Evolutionary conservation across 64 coral and sea anemone species (phyloP).

Genomic region (Stichodactyla mertensii): DNA sequence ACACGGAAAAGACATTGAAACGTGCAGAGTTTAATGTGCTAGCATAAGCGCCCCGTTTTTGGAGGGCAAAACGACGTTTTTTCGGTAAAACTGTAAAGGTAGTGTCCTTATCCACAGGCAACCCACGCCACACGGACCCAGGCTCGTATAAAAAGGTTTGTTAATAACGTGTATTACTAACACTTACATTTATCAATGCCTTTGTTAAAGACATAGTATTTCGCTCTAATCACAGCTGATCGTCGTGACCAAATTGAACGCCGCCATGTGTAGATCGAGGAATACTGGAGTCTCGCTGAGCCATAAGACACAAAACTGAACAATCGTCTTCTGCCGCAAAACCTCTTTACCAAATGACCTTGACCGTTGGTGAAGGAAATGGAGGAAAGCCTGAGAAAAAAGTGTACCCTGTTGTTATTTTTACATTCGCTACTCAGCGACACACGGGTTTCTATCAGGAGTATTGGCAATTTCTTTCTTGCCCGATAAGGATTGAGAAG

Average conservation of each 20-base stretch:
- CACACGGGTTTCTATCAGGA: too few relatives aligned
- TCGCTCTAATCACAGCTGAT: not conserved
- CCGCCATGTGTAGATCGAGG: not conserved
- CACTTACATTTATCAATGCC: not conserved
- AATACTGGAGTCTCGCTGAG: not conserved
- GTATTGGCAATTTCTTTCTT: too few relatives aligned
- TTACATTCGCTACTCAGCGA: not conserved
- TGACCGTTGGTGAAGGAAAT: conserved; percentile 1
- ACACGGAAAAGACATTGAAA: too few relatives aligned
- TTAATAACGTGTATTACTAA: not conserved
- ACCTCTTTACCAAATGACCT: not conserved
- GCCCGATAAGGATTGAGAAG: too few relatives aligned
- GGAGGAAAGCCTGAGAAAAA: not conserved
- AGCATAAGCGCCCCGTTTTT: too few relatives aligned
- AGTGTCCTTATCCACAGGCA: too few relatives aligned
- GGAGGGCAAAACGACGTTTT: too few relatives aligned
- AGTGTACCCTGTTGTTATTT: not conserved
- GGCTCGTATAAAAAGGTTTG: too few relatives aligned
- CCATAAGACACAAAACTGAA: not conserved
- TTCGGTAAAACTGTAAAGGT: too few relatives aligned
- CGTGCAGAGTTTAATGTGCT: too few relatives aligned
- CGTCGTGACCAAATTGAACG: not conserved
- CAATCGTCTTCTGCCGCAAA: not conserved
- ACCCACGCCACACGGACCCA: too few relatives aligned
- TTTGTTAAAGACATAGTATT: not conserved